These are phyloP conservation scores for Oryzias sinensis DNA, from an alignment of 2,797 vertebrate species.

Conservation along the genomic window DNA sequence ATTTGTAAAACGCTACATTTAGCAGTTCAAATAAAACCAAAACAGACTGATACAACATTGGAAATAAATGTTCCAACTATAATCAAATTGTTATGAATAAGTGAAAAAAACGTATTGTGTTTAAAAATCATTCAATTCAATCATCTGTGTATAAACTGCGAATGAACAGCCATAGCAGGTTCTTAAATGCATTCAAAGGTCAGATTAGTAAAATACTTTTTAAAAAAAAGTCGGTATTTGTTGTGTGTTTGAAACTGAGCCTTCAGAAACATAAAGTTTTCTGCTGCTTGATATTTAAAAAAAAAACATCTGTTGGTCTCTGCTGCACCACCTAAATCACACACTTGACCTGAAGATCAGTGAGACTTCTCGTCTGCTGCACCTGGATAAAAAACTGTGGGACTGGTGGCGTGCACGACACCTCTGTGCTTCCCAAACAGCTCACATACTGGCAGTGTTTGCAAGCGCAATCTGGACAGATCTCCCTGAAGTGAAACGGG, in stretches of 20 bases:
- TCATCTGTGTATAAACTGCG: no score
- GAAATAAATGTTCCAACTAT: no score
- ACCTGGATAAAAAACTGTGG: conserved; percentile 18
- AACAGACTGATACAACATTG: no score
- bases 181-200: no score
- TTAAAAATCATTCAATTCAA: no score
- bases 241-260: neutral
- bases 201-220: no score
- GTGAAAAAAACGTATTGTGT: no score
- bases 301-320: neutral
- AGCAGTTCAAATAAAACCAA: no score
- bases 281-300: neutral
- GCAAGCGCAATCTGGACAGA: conserved; percentile 12
- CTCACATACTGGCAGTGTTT: conserved; percentile 15
- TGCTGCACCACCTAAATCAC: conserved; percentile 14
- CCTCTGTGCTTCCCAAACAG: conserved; percentile 12
- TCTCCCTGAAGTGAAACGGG: conserved; percentile 5
- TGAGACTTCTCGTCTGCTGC: conserved; percentile 1
- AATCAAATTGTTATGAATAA: no score
- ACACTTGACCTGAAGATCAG: conserved; percentile 15
- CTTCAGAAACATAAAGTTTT: neutral
- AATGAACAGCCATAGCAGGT: no score
- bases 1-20: no score
- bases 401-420: conserved; percentile 11
- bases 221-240: no score